These are phyloP conservation scores for Caenorhabditis wallacei DNA, from an alignment of 2,888 invertebrate species.

Conservation along the genomic window DNA sequence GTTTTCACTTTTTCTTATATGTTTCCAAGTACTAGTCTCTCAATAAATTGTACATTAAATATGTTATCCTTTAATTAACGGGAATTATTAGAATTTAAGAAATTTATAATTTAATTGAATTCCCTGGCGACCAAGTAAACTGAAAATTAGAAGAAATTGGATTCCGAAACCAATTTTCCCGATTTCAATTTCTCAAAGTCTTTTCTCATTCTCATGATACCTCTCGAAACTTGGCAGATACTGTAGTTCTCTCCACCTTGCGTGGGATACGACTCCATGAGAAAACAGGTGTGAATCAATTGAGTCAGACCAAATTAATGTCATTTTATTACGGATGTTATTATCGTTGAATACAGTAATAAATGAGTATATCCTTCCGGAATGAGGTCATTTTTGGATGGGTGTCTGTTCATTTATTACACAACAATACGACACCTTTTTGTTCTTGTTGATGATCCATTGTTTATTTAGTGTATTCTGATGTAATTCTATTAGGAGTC, in stretches of 20 bases:
- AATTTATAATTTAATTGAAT: too few relatives aligned
- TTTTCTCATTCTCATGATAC: too few relatives aligned
- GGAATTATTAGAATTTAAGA: too few relatives aligned
- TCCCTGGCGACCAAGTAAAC: too few relatives aligned
- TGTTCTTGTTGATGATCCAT: constrained; percentile 1
- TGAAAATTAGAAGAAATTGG: too few relatives aligned
- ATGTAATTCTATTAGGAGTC: neutral
- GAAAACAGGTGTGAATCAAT: neutral
- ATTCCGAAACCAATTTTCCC: too few relatives aligned
- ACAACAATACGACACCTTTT: constrained; percentile 40
- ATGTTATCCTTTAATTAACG: too few relatives aligned
- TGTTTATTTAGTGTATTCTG: constrained; percentile 28
- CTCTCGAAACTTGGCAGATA: too few relatives aligned
- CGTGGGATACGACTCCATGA: neutral
- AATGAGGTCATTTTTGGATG: neutral
- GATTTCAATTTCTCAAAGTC: too few relatives aligned
- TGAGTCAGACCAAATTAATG: neutral
- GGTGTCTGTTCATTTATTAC: constrained; percentile 12
- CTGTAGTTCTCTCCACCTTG: too few relatives aligned
- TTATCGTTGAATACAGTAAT: neutral
- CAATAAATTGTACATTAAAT: constrained; percentile 1
- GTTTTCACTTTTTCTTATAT: neutral
- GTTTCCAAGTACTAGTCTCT: constrained; percentile 3
- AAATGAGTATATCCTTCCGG: constrained; percentile 5
- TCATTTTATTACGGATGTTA: constrained; percentile 8